Base-by-base conservation (phyloP, 1,140 invertebrate species). In the Heliconius himera region DNA sequence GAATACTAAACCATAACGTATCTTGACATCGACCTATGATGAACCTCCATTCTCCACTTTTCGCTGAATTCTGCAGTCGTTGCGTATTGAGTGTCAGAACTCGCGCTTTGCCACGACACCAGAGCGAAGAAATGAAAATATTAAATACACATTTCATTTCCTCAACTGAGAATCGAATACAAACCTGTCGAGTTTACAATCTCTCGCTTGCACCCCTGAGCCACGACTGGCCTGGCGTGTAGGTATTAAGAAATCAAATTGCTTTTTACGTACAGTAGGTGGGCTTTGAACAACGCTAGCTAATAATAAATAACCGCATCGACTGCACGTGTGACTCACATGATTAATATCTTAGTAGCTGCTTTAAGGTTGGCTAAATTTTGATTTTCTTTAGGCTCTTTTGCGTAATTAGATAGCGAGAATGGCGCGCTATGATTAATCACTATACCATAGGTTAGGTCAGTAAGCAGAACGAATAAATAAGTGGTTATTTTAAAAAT, bases 321-420 rank as follows among this genome's bases (percentile, higher is more conserved):
- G 22, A 66, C 60, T 29, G 60, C 60, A 66, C 60, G 22, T 66
- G 60, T 66, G 60, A 66, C 60, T 66, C 60, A 66, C 26, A 66
- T 66, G 60, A 66, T 66, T 66, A 66, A 66, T 56, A 9, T 66
- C 60, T 66, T 66, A 4, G 22, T 66, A 16, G 60, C 11, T 66
- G 60, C 60, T 66, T 29, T 22, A 26, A 66, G 22, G 60, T 66
- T 29, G 60, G 60, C 22, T 29, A 66, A 66, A 66, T 66, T 66
- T 66, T 66, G 26, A 66, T 66, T 66, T 66, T 66, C 60, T 66
- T 66, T 66, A 66, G 22, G 60, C 60, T 26, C 60, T 66, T 66
- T 66, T 66, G 60, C 60, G 60, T 66, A 66, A 66, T 66, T 66
- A 66, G 60, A 66, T 22, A 22, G 60, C 60, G 22, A 4, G 60